Percentiles rank a stretch among this genome's conserved stretches.
These are phyloP conservation scores for Aphaenogaster rudis DNA, from an alignment of 1,140 invertebrate genomes.

Conservation along the genomic window DNA sequence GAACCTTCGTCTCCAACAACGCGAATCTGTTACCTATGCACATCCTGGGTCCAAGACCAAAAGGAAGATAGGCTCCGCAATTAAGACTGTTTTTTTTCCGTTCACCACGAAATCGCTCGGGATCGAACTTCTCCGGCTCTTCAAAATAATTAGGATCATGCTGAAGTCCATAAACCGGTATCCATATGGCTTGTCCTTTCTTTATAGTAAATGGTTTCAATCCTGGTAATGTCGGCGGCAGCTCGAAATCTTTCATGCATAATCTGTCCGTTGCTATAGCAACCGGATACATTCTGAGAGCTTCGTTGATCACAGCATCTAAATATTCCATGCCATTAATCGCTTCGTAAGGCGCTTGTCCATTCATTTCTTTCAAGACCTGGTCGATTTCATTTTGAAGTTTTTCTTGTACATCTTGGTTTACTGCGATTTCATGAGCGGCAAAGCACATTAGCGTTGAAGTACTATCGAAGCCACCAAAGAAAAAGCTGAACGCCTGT, in stretches of 20 bases:
- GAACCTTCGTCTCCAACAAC: constrained; percentile 75
- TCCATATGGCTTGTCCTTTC: constrained; percentile 69
- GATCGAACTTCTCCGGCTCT: constrained; percentile 85
- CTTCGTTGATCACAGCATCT: constrained; percentile 87
- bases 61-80: constrained; percentile 87
- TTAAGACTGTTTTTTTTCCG: constrained; percentile 82
- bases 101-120: constrained; percentile 84
- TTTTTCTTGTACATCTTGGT: constrained; percentile 88
- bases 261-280: constrained; percentile 85
- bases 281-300: constrained; percentile 88
- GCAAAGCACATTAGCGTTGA: constrained; percentile 85
- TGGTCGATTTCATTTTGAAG: constrained; percentile 88
- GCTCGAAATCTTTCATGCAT: constrained; percentile 87
- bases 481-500: constrained; percentile 86
- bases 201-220: constrained; percentile 75
- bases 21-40: constrained; percentile 85
- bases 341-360: constrained; percentile 82
- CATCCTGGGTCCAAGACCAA: constrained; percentile 87
- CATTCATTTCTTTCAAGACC: constrained; percentile 80
- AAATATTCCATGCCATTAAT: constrained; percentile 85
- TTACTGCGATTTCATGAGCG: constrained; percentile 86
- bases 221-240: constrained; percentile 72
- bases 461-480: constrained; percentile 88
- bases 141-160: constrained; percentile 79
- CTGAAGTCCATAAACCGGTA: constrained; percentile 77